Conservation (phyloP, 2,797 vertebrate species). For the Chrosomus eos region DNA sequence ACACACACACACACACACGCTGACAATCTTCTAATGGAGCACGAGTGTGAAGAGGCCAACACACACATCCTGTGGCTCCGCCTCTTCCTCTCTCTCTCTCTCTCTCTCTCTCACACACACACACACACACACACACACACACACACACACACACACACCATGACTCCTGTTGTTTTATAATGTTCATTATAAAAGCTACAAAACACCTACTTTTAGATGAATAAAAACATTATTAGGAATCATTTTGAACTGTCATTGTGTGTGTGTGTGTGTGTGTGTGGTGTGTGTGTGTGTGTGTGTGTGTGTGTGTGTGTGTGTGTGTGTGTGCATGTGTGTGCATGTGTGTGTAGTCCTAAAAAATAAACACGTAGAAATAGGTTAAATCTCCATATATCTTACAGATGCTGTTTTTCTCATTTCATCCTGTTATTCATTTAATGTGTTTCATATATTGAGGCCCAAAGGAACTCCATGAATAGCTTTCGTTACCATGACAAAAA, state of each 20-base stretch:
- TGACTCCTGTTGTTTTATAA: neutral
- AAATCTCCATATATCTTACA: neutral
- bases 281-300: too few relatives aligned
- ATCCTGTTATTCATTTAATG: neutral
- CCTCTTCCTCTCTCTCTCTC: too few relatives aligned
- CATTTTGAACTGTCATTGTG: too few relatives aligned
- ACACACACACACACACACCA: neutral
- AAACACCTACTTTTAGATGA: too few relatives aligned
- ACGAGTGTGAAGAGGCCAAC: too few relatives aligned
- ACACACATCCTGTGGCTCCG: neutral
- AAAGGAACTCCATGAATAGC: slow-evolving; percentile 14
- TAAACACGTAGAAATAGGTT: neutral
- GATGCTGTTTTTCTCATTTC: slow-evolving; percentile 1
- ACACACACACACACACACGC: too few relatives aligned
- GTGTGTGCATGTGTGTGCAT: too few relatives aligned
- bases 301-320: too few relatives aligned
- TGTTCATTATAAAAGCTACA: neutral
- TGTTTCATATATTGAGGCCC: slow-evolving; percentile 10
- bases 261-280: too few relatives aligned
- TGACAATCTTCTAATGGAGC: too few relatives aligned
- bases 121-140: neutral
- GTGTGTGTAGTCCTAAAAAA: neutral
- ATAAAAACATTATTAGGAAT: too few relatives aligned
- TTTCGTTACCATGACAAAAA: slow-evolving; percentile 35
- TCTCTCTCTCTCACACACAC: too few relatives aligned